A percentile compares a stretch with the other conserved stretches of the same genome.
phyloP scores from a whole-genome alignment of 2,797 vertebrate genomes.

The Pelobates cultripes region DNA sequence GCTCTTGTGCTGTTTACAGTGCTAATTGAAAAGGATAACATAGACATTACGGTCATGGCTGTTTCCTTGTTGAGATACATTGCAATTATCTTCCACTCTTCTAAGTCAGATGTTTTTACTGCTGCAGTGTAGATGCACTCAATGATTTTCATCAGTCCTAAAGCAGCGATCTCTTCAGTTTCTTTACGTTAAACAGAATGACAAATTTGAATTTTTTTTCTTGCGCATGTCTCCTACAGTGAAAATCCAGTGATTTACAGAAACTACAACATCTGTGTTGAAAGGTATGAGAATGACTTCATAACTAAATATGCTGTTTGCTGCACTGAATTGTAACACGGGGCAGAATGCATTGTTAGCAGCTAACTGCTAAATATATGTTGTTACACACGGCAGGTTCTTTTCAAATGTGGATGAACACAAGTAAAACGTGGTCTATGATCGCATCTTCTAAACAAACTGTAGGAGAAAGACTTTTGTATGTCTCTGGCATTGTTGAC shows the following conservation, averaged over 20 bases:
- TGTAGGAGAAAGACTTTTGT: slow-evolving; percentile 11
- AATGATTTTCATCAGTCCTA: slow-evolving; percentile 3
- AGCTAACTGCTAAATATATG: slow-evolving; percentile 8
- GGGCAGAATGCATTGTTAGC: background rate
- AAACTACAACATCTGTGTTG: slow-evolving; percentile 13
- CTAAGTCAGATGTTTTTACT: background rate
- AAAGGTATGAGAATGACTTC: slow-evolving; percentile 4
- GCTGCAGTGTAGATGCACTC: slow-evolving; percentile 12
- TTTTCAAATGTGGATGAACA: slow-evolving; percentile 11
- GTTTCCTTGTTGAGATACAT: too few relatives aligned
- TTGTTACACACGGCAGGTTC: background rate
- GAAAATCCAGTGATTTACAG: slow-evolving; percentile 8
- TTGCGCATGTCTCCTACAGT: slow-evolving; percentile 6
- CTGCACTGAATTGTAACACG: slow-evolving; percentile 10
- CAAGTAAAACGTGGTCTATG: slow-evolving; percentile 9
- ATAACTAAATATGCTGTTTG: slow-evolving; percentile 1
- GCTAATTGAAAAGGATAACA: background rate
- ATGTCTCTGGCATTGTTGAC: background rate
- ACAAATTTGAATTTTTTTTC: background rate
- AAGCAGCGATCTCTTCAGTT: background rate
- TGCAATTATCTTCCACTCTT: slow-evolving; percentile 17
- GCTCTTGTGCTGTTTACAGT: background rate
- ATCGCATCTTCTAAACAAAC: slow-evolving; percentile 2
- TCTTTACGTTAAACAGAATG: slow-evolving; percentile 4
- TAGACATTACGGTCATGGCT: too few relatives aligned